phyloP scores from a whole-genome alignment of 1,140 invertebrate genomes.

The Nymphalis io region DNA sequence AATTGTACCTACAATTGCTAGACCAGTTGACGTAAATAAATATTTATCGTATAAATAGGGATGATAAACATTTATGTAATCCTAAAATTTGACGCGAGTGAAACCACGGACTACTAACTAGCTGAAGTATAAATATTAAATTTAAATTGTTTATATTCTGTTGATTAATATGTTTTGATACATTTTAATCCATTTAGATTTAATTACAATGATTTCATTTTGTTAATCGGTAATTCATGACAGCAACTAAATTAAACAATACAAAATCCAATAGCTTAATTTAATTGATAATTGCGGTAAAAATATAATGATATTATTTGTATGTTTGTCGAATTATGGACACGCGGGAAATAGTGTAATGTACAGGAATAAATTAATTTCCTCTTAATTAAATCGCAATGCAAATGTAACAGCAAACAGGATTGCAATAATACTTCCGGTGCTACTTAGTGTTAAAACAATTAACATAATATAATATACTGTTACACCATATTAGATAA shows the following conservation, averaged over 20 bases:
- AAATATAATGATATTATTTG: constrained; percentile 14
- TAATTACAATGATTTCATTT: background rate
- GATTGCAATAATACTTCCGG: constrained; percentile 28
- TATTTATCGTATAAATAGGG: too few relatives aligned
- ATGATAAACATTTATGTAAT: too few relatives aligned
- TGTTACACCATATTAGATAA: too few relatives aligned
- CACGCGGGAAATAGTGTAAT: constrained; percentile 17
- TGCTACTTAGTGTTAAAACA: constrained; percentile 14
- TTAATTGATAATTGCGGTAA: background rate
- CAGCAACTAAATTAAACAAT: constrained; percentile 1
- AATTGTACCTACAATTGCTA: too few relatives aligned
- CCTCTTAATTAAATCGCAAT: constrained; percentile 29
- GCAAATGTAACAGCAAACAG: constrained; percentile 22
- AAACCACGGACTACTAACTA: too few relatives aligned
- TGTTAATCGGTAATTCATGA: background rate
- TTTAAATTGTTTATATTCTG: too few relatives aligned
- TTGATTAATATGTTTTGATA: background rate
- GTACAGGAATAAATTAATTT: constrained; percentile 26
- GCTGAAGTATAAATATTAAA: too few relatives aligned
- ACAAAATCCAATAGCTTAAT: constrained; percentile 1
- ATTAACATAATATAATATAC: constrained; percentile 12
- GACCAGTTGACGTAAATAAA: too few relatives aligned
- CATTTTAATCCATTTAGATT: background rate
- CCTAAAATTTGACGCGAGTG: too few relatives aligned
- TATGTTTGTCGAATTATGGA: constrained; percentile 20